Conservation (phyloP, 2,888 invertebrate species). For the Mimumesa dahlbomi region DNA sequence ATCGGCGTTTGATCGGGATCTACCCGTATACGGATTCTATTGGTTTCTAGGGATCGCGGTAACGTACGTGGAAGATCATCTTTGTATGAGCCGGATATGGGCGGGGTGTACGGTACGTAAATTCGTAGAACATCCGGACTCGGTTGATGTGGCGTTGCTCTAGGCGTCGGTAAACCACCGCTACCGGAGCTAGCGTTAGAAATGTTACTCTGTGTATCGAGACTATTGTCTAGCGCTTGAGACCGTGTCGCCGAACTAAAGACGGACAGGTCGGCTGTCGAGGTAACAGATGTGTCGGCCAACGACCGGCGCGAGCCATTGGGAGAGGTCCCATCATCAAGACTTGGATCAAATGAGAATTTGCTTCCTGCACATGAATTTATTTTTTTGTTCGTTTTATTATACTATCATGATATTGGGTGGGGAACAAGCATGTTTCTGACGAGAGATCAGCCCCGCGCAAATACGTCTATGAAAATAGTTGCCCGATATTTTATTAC, state of each 20-base stretch:
- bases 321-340: constrained; percentile 87
- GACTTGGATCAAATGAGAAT: constrained; percentile 85
- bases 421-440: constrained; percentile 23
- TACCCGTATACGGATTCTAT: constrained; percentile 88
- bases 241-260: constrained; percentile 88
- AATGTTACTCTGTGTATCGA: constrained; percentile 89
- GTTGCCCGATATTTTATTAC: no score
- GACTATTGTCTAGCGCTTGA: constrained; percentile 87
- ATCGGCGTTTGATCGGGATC: constrained; percentile 86
- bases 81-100: constrained; percentile 83
- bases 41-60: constrained; percentile 84
- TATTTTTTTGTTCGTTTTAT: constrained; percentile 48
- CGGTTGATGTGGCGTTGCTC: constrained; percentile 86
- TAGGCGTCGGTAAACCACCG: constrained; percentile 84
- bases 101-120: constrained; percentile 88
- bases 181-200: constrained; percentile 86
- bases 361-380: constrained; percentile 81
- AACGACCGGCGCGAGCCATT: constrained; percentile 89
- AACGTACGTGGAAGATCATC: constrained; percentile 81
- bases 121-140: constrained; percentile 89
- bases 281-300: constrained; percentile 91
- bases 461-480: no score
- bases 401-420: constrained; percentile 28
- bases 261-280: constrained; percentile 90
- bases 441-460: constrained; percentile 18